Evolutionary conservation across 2,888 invertebrate genomes (phyloP).

Genomic region (Parasteatoda lunata): DNA sequence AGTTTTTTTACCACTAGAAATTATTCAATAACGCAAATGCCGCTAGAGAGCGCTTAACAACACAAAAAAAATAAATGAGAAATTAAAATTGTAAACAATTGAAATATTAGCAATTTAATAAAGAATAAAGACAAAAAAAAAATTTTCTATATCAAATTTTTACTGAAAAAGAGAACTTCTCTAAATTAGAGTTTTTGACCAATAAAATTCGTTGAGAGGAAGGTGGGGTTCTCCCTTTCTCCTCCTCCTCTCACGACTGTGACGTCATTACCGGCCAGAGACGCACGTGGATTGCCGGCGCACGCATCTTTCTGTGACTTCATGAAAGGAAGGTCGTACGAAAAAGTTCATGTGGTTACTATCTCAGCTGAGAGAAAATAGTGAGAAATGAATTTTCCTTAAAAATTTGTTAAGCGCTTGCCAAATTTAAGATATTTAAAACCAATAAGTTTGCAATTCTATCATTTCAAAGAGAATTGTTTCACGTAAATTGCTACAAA

Average conservation of each 20-base stretch:
- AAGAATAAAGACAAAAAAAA: too few species aligned
- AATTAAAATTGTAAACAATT: too few species aligned
- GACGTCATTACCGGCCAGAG: slow-evolving; percentile 52
- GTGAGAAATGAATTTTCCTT: background rate
- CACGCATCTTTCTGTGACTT: slow-evolving; percentile 58
- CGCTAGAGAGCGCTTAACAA: too few species aligned
- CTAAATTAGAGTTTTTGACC: too few species aligned
- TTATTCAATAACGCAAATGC: too few species aligned
- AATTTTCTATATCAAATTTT: too few species aligned
- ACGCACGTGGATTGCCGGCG: slow-evolving; percentile 56
- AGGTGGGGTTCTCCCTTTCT: slow-evolving; percentile 22
- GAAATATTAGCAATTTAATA: too few species aligned
- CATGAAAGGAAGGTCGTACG: slow-evolving; percentile 59
- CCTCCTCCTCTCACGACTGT: background rate
- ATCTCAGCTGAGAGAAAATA: slow-evolving; percentile 28
- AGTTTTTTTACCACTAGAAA: too few species aligned
- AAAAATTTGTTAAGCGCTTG: background rate
- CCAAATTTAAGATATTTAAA: background rate
- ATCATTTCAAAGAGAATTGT: background rate
- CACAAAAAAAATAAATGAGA: too few species aligned
- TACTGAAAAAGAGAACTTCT: too few species aligned
- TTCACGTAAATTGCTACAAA: background rate
- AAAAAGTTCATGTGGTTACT: slow-evolving; percentile 57
- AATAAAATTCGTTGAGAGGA: background rate
- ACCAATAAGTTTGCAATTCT: background rate